A percentile compares a stretch with the other conserved stretches of the same genome.
Evolutionary conservation across 2,797 vertebrate species (phyloP).

Genomic region (Rousettus madagascariensis): DNA sequence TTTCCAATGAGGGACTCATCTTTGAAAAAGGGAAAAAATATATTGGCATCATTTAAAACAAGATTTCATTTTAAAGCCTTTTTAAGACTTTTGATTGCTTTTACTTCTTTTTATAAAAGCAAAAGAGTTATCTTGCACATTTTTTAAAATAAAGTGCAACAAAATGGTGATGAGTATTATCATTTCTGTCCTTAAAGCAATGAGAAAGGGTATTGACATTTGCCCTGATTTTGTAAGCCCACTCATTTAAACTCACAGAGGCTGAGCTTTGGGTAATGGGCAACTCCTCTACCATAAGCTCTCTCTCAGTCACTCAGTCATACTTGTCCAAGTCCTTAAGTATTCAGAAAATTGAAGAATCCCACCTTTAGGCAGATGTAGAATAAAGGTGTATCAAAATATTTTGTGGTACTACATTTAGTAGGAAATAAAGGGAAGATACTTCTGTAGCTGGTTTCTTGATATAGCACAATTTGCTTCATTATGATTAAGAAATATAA

Average conservation of each 20-base stretch:
- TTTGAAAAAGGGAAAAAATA: background rate
- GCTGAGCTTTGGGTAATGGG: background rate
- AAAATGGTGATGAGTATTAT: background rate
- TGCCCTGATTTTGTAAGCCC: background rate
- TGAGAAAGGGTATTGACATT: background rate
- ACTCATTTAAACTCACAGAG: background rate
- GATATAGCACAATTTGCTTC: background rate
- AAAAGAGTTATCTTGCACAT: background rate
- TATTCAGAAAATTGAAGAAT: background rate
- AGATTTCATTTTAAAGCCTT: background rate
- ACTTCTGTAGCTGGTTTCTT: background rate
- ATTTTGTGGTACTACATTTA: background rate
- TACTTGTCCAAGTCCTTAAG: background rate
- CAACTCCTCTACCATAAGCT: rapidly evolving
- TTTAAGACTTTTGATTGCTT: background rate
- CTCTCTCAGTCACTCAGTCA: background rate
- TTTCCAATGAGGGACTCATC: background rate
- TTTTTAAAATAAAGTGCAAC: slow-evolving; percentile 25
- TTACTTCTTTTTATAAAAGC: background rate
- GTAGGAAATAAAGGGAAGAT: background rate
- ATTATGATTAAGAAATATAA: background rate
- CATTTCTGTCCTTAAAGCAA: background rate
- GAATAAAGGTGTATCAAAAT: background rate
- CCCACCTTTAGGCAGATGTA: background rate
- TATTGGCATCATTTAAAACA: background rate